phyloP scores from a whole-genome alignment of 2,797 vertebrate species.

The Aphelocoma californica region DNA sequence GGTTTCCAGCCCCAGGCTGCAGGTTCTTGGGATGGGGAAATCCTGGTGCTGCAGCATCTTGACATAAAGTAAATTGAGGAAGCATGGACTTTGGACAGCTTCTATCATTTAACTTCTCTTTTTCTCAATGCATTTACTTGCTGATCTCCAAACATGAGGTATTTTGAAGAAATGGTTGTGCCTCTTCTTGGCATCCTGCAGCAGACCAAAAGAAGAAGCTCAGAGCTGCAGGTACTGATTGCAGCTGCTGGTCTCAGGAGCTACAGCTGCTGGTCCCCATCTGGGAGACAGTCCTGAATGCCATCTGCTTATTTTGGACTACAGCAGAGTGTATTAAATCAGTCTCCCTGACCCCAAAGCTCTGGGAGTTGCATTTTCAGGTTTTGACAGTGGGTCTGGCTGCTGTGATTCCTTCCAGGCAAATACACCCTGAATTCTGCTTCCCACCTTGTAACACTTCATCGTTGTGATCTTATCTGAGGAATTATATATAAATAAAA shows the following conservation, averaged over 20 bases:
- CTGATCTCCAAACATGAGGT: background rate
- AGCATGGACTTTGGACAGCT: background rate
- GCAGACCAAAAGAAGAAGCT: background rate
- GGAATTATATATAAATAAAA: background rate
- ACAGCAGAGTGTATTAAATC: background rate
- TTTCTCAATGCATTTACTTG: background rate
- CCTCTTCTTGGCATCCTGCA: background rate
- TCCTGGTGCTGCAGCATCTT: background rate
- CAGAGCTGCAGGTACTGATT: background rate
- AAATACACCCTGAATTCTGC: background rate
- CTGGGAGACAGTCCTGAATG: background rate
- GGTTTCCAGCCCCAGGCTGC: background rate
- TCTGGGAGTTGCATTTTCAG: background rate
- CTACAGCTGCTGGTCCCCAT: background rate
- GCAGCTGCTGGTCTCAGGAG: background rate
- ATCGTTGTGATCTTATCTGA: background rate
- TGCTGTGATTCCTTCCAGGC: background rate
- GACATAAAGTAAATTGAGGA: background rate
- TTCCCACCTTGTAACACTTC: background rate
- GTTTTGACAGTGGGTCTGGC: background rate
- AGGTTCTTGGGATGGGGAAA: rapidly evolving
- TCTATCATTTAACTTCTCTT: background rate
- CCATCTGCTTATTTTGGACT: background rate
- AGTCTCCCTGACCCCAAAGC: background rate
- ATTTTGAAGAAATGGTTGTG: background rate